Evolutionary conservation across 2,888 invertebrate species (phyloP).

Genomic region (Rhabditoides inermis): DNA sequence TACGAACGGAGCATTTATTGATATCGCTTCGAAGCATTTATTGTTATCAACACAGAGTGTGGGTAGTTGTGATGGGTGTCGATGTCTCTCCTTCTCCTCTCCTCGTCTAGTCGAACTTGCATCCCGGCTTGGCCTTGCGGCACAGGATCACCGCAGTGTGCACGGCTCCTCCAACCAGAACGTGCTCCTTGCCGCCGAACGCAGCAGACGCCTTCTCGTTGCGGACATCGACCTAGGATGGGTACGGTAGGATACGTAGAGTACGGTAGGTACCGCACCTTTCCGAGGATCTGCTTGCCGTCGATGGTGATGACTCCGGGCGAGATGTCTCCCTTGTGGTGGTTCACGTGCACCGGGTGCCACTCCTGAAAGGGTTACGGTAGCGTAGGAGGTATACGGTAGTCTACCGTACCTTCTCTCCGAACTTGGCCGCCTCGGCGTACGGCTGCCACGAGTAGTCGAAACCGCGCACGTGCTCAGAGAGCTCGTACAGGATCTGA

Average conservation of each 20-base stretch:
- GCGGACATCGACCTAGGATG: conserved; percentile 34
- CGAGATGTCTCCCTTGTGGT: conserved; percentile 39
- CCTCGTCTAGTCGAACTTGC: conserved; percentile 36
- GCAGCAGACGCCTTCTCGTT: conserved; percentile 33
- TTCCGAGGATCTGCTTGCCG: conserved; percentile 40
- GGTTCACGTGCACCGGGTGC: conserved; percentile 32
- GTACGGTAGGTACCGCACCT: too few relatives aligned
- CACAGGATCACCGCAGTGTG: conserved; percentile 33
- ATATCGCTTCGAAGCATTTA: too few relatives aligned
- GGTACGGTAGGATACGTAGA: too few relatives aligned
- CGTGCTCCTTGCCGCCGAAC: conserved; percentile 28
- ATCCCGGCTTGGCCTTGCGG: conserved; percentile 31
- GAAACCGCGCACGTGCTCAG: too few relatives aligned
- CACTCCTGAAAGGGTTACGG: too few relatives aligned
- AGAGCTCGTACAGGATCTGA: too few relatives aligned
- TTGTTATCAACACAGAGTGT: too few relatives aligned
- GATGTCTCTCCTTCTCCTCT: too few relatives aligned
- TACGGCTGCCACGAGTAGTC: conserved; percentile 37
- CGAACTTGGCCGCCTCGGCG: conserved; percentile 15
- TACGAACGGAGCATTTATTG: too few relatives aligned
- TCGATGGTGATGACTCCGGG: conserved; percentile 29
- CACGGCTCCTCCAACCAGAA: conserved; percentile 10
- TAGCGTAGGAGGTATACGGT: too few relatives aligned
- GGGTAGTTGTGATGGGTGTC: too few relatives aligned
- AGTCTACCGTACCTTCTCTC: too few relatives aligned